These are phyloP conservation scores for Megaceryle maxima DNA, from an alignment of 2,113 vertebrate species.

Conservation along the genomic window DNA sequence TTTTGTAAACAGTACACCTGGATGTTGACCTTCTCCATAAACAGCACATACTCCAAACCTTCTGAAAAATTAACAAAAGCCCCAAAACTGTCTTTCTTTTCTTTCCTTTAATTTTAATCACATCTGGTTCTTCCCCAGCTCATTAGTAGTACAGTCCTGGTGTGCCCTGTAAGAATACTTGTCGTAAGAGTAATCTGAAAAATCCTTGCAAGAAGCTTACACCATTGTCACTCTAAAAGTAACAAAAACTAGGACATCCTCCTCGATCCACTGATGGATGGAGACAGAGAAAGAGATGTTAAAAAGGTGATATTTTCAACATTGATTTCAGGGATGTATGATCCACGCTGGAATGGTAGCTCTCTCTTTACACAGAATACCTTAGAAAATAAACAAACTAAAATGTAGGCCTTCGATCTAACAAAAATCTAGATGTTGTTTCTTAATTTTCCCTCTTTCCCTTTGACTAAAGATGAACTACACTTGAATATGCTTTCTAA, in stretches of 20 bases:
- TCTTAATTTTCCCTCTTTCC: not conserved
- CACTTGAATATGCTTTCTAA: not conserved
- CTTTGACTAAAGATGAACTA: not conserved
- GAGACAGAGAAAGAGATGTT: not conserved
- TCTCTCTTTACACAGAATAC: not conserved
- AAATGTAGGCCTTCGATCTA: not conserved
- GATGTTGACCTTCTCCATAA: not conserved
- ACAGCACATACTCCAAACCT: not conserved
- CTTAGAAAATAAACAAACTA: not conserved
- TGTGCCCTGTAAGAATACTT: not conserved
- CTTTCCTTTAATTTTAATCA: not conserved
- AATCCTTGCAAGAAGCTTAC: not conserved
- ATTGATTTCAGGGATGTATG: not conserved
- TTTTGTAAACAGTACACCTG: not conserved
- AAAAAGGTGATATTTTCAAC: not conserved
- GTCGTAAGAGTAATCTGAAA: not conserved
- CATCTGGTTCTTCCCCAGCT: not conserved
- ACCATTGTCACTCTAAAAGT: not conserved
- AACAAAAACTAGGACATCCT: not conserved
- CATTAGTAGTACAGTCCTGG: not conserved
- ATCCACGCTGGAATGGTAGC: not conserved
- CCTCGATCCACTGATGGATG: not conserved
- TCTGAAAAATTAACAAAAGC: not conserved
- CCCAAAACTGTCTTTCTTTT: not conserved
- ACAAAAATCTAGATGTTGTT: not conserved